Evolutionary conservation across 2,113 vertebrate genomes (phyloP), one percentile per base, ranked within the genome.

Genomic region (Poicephalus gulielmi): DNA sequence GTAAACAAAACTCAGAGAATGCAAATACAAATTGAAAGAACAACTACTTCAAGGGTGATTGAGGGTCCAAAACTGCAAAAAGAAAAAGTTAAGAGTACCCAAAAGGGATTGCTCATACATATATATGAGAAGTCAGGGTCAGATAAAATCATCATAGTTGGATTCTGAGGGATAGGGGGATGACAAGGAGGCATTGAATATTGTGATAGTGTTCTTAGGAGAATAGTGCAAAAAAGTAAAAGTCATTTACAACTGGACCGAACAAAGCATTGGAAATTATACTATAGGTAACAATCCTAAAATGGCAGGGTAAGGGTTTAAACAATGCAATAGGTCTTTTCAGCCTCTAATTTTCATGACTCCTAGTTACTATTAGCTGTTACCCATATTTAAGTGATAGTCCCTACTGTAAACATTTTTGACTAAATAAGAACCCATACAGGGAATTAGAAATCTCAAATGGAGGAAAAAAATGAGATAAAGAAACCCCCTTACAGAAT

Each of bases 261-360:
- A 94, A 90, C 31, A 68, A 89, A 91, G 59, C 75, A 55, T 43
- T 70, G 11, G 43, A 71, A 70, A 83, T 86, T 86, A 70, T 17
- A 49, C 44, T 53, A 39, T 7, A 60, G 49, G 14, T 37, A 80
- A 63, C 17, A 73, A 88, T 33, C 33, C 18, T 78, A 63, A 91
- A 83, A 68, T 37, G 28, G 4, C 46, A 83, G 67, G 16, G 30
- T 20, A 92, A 43, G 39, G 11, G 57, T 70, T 91, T 77, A 85
- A 67, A 74, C 24, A 69, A 55, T 17, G 15, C 30, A 74, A 27
- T 43, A 77, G 13, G 28, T 41, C 55, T 90, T 90, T 89, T 67
- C 49, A 91, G n/a, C 37, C 82, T 95, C 62, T 73, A 66, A 52
- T 89, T 92, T 90, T 76, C 47, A 55, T 50, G 10, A 70, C 31